A percentile compares a stretch with the other conserved stretches of the same genome.
Evolutionary conservation across 2,113 vertebrate species (phyloP).

Genomic region (Electrona antarctica): DNA sequence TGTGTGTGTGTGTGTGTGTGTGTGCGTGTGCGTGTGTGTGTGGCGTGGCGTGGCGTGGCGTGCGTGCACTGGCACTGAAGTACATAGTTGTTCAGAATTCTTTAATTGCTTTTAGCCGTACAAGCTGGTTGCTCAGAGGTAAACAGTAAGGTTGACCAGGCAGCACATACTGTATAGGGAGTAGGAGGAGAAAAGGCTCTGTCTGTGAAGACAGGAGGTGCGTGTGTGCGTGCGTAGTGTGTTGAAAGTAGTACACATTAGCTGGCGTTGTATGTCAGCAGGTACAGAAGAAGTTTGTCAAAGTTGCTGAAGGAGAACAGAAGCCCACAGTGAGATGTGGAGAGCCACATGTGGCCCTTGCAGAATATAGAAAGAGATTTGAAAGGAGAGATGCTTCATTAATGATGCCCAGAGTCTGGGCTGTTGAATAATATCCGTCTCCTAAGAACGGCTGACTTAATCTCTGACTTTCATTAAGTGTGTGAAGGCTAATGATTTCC

Average conservation of each 20-base stretch:
- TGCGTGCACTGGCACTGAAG: too few species aligned
- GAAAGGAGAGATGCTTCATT: conserved; percentile 42
- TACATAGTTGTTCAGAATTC: too few species aligned
- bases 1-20: background rate
- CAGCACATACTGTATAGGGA: too few species aligned
- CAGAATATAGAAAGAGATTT: background rate
- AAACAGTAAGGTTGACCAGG: too few species aligned
- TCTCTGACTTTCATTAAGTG: conserved; percentile 74
- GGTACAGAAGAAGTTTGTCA: conserved; percentile 10
- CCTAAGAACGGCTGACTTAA: conserved; percentile 60
- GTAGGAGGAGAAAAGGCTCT: too few species aligned
- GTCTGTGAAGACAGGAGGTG: too few species aligned
- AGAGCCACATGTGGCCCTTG: conserved; percentile 34
- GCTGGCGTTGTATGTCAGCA: conserved; percentile 23
- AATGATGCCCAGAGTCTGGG: conserved; percentile 51
- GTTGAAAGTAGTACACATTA: background rate
- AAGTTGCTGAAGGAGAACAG: conserved; percentile 42
- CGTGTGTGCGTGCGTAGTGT: background rate
- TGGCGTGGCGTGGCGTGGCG: background rate
- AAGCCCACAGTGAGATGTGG: conserved; percentile 19
- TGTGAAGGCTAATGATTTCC: conserved; percentile 66
- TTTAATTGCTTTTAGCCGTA: too few species aligned
- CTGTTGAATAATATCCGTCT: conserved; percentile 52
- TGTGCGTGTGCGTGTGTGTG: background rate
- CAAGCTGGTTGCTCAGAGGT: too few species aligned